Conservation (phyloP, 2,113 vertebrate genomes). For the Pipa parva region DNA sequence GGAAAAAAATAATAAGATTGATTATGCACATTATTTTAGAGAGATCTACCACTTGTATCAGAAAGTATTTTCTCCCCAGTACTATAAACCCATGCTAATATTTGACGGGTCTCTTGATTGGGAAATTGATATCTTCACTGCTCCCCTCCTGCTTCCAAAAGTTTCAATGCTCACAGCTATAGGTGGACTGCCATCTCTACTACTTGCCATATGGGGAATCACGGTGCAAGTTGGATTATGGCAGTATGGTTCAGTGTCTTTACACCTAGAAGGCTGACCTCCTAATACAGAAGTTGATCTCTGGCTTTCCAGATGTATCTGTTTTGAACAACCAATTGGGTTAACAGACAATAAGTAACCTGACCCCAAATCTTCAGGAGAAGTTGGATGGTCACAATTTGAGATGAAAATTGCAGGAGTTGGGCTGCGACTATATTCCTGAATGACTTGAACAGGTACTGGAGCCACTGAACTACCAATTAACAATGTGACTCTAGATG, state of each 20-base stretch:
- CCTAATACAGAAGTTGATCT: conserved; percentile 42
- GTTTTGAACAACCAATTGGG: conserved; percentile 48
- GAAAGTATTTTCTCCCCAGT: background rate
- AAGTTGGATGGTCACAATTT: conserved; percentile 26
- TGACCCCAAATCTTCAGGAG: conserved; percentile 39
- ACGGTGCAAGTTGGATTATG: conserved; percentile 14
- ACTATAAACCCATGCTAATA: conserved; percentile 13
- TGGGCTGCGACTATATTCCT: conserved; percentile 51
- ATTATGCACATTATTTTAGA: background rate
- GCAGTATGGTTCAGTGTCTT: conserved; percentile 41
- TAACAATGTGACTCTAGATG: conserved; percentile 59
- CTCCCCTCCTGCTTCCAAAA: conserved; percentile 53
- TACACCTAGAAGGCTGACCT: conserved; percentile 11
- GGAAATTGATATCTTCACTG: conserved; percentile 62
- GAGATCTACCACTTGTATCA: background rate
- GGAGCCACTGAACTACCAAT: conserved; percentile 58
- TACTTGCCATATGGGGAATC: background rate
- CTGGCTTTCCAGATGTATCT: conserved; percentile 18
- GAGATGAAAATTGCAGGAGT: conserved; percentile 48
- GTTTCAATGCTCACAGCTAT: conserved; percentile 54
- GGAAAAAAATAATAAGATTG: background rate
- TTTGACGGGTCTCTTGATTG: conserved; percentile 5
- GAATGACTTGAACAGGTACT: conserved; percentile 56
- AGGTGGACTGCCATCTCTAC: conserved; percentile 20
- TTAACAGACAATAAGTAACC: conserved; percentile 53